phyloP scores from a whole-genome alignment of 92 coral and sea anemone genomes.

The Paramuricea clavata region DNA sequence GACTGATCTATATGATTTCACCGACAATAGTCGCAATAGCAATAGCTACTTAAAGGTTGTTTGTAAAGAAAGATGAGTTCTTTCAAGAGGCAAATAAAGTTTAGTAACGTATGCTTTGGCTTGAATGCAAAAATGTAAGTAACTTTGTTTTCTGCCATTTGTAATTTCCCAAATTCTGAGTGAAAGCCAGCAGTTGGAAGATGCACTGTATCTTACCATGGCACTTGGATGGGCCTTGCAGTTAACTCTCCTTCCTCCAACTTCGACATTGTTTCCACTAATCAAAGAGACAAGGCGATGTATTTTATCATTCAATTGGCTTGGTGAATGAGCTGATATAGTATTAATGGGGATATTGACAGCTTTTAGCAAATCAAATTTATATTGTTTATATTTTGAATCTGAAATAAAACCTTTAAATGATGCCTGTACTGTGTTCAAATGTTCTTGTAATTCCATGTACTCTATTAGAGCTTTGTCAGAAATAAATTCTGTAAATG shows the following conservation, averaged over 20 bases:
- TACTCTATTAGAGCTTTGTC: constrained; percentile 79
- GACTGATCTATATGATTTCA: too few species aligned
- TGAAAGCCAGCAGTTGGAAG: too few species aligned
- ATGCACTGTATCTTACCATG: constrained; percentile 59
- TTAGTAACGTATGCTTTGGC: too few species aligned
- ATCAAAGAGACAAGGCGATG: constrained; percentile 76
- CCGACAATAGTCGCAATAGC: too few species aligned
- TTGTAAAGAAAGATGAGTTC: too few species aligned
- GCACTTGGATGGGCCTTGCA: constrained; percentile 78
- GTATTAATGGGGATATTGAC: constrained; percentile 96
- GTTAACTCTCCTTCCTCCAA: constrained; percentile 80
- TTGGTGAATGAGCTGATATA: constrained; percentile 91
- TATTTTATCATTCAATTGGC: constrained; percentile 88
- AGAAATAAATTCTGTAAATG: constrained; percentile 73
- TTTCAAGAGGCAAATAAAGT: too few species aligned
- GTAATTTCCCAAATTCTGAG: too few species aligned
- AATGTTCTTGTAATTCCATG: constrained; percentile 70
- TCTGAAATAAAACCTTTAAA: constrained; percentile 55
- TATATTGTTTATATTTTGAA: constrained; percentile 71
- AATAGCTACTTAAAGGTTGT: too few species aligned
- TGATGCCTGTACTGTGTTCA: constrained; percentile 46
- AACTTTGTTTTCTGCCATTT: too few species aligned
- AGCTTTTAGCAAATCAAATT: constrained; percentile 88
- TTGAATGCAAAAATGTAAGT: too few species aligned
- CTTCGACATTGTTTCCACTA: constrained; percentile 75